phyloP scores from a whole-genome alignment of 2,888 invertebrate genomes.

The Pristionchus exspectatus region DNA sequence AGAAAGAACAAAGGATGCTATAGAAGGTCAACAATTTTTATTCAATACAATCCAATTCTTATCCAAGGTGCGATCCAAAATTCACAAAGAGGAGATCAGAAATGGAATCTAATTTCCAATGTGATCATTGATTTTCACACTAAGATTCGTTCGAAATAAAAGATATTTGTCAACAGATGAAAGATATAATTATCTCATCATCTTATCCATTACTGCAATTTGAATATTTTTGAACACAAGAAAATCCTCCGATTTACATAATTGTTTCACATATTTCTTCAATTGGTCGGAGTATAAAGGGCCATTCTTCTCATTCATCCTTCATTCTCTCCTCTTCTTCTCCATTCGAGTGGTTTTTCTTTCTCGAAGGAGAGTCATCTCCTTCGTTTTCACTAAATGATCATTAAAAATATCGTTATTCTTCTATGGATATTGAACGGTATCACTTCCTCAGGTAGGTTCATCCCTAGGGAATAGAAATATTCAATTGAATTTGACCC shows the following conservation, averaged over 20 bases:
- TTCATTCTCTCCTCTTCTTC: neutral
- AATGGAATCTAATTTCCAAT: neutral
- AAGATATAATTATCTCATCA: neutral
- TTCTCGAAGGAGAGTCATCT: neutral
- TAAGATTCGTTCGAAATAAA: neutral
- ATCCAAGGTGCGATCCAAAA: constrained; percentile 1
- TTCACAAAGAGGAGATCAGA: neutral
- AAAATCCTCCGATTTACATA: too few species aligned
- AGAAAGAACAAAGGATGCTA: constrained; percentile 7
- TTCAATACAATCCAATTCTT: neutral
- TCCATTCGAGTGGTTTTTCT: neutral
- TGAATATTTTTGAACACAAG: too few species aligned
- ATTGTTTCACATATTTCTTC: too few species aligned
- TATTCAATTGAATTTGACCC: neutral
- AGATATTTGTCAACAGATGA: neutral
- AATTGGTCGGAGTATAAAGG: too few species aligned
- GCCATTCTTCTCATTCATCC: neutral
- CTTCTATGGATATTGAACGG: neutral
- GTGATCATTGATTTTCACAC: neutral
- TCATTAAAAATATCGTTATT: neutral
- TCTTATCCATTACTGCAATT: neutral
- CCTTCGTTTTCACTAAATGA: neutral
- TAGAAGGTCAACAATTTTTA: constrained; percentile 19
- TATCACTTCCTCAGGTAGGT: neutral
- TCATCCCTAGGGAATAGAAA: neutral